A percentile compares a stretch with the other conserved stretches of the same genome.
phyloP scores from a whole-genome alignment of 2,797 vertebrate species.

The Micrastur ruficollis region DNA sequence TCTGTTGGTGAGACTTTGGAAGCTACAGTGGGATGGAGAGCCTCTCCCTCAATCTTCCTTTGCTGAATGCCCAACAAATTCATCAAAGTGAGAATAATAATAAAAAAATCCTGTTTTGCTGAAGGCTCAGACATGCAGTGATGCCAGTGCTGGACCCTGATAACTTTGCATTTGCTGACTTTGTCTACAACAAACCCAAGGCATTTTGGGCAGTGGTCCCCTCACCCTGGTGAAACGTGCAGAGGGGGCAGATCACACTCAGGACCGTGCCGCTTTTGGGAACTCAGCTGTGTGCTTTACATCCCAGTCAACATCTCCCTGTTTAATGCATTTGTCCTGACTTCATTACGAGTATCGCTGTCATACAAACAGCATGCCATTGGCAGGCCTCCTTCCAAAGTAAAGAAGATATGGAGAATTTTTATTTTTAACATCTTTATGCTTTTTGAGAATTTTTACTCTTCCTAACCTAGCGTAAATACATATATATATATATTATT shows the following conservation, averaged over 20 bases:
- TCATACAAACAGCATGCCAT: rapidly evolving
- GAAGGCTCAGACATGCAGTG: not conserved
- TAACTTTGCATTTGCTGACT: not conserved
- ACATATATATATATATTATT: too few relatives aligned
- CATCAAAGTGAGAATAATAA: not conserved
- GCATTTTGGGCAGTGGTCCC: not conserved
- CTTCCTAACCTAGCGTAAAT: not conserved
- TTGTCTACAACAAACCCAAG: not conserved
- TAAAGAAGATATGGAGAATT: not conserved
- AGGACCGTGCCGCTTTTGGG: not conserved
- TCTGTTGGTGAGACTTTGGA: not conserved
- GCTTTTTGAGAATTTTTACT: not conserved
- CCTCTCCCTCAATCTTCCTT: not conserved
- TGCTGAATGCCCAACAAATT: not conserved
- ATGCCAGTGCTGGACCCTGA: not conserved
- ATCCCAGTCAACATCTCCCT: not conserved
- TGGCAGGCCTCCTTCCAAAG: not conserved
- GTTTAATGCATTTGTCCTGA: not conserved
- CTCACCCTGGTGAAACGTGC: not conserved
- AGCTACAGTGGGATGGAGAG: not conserved
- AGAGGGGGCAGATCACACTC: not conserved
- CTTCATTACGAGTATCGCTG: not conserved
- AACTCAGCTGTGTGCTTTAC: not conserved
- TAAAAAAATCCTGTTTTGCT: not conserved
- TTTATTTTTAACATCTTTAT: not conserved